Conservation (phyloP, 2,113 vertebrate genomes). For the Saimiri boliviensis region DNA sequence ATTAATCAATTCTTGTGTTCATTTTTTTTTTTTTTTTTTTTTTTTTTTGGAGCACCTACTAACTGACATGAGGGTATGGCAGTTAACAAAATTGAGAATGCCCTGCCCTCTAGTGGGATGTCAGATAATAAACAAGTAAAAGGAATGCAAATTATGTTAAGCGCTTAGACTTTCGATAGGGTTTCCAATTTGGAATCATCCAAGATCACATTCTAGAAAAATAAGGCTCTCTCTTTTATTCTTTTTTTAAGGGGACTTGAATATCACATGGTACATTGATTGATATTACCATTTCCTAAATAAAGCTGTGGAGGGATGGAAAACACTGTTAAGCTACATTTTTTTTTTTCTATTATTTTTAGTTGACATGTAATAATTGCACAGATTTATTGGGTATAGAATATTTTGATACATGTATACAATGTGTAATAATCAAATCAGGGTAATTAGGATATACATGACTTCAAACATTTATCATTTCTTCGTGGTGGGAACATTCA, state of each 20-base stretch:
- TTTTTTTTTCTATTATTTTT: background rate
- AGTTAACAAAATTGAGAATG: conserved; percentile 49
- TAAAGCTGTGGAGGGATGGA: background rate
- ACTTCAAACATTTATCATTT: background rate
- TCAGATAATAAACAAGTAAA: background rate
- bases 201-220: background rate
- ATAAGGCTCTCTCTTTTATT: background rate
- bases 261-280: background rate
- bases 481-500: background rate
- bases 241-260: background rate
- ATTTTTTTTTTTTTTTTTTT: conserved; percentile 27
- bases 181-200: background rate
- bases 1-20: background rate
- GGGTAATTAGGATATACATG: background rate
- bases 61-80: background rate
- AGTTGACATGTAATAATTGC: background rate
- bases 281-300: background rate
- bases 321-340: background rate
- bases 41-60: conserved; percentile 73
- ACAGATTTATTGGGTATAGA: background rate
- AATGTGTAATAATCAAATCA: background rate
- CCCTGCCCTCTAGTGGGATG: conserved; percentile 67
- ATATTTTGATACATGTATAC: background rate
- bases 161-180: background rate
- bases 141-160: background rate